Conservation (phyloP, 2,888 invertebrate genomes). For the Lacanobia wlatinum region DNA sequence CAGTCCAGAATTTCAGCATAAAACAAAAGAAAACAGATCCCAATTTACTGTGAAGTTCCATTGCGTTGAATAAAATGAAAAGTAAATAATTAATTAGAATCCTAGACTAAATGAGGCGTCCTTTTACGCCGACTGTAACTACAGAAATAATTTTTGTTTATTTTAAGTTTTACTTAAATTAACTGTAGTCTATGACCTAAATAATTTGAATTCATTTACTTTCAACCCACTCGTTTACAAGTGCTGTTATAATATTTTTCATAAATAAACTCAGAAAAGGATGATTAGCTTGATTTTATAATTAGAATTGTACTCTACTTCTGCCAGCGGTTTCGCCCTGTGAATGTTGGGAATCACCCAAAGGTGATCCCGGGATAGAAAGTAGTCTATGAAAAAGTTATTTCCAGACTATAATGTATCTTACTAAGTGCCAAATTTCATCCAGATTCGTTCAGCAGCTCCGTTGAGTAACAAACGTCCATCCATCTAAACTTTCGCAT, state of each 20-base stretch:
- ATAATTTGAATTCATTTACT: conserved; percentile 17
- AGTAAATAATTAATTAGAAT: conserved; percentile 45
- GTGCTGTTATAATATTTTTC: not conserved
- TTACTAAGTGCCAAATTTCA: no score
- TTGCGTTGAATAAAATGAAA: conserved; percentile 40
- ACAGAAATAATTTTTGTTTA: conserved; percentile 33
- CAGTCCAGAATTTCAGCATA: not conserved
- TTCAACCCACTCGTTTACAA: conserved; percentile 25
- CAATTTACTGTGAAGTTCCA: conserved; percentile 19
- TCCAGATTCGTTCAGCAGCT: no score
- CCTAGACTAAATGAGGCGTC: conserved; percentile 32
- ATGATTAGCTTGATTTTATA: not conserved
- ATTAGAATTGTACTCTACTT: no score
- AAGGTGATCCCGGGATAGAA: no score
- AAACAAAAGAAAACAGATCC: conserved; percentile 8
- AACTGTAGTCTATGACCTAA: conserved; percentile 6
- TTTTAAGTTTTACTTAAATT: conserved; percentile 32
- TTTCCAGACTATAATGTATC: no score
- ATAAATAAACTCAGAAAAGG: not conserved
- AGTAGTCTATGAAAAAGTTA: no score
- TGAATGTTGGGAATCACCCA: no score
- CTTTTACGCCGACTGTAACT: conserved; percentile 16
- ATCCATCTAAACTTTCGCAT: no score
- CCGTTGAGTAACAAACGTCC: no score
- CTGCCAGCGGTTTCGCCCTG: no score